Percentiles rank a stretch among this genome's conserved stretches.
These are phyloP conservation scores for Lucilia cuprina DNA, from an alignment of 1,140 invertebrate genomes.

Conservation along the genomic window DNA sequence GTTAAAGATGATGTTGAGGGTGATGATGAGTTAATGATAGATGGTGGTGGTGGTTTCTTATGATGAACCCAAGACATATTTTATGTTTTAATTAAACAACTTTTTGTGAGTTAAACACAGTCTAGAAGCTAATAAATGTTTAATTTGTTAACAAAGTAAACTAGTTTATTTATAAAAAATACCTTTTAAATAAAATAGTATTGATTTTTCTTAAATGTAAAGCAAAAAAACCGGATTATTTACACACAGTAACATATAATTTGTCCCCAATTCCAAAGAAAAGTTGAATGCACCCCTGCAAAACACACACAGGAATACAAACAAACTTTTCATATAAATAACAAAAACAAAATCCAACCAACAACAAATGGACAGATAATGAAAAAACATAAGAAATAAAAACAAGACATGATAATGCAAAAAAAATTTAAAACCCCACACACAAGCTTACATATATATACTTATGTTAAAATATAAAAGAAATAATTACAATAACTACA, in stretches of 20 bases:
- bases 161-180: too few relatives aligned
- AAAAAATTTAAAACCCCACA: background rate
- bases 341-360: background rate
- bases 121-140: too few relatives aligned
- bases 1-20: background rate
- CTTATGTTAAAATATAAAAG: background rate
- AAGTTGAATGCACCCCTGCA: constrained; percentile 29
- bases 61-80: constrained; percentile 40
- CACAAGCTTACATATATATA: background rate
- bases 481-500: background rate
- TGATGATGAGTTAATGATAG: constrained; percentile 36
- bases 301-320: background rate
- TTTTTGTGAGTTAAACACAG: background rate
- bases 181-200: background rate
- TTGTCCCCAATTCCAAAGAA: constrained; percentile 14
- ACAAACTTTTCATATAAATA: background rate
- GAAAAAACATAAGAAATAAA: background rate
- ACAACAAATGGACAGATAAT: background rate
- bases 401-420: constrained; percentile 5
- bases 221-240: background rate
- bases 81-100: background rate
- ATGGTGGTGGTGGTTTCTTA: constrained; percentile 27
- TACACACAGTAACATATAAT: background rate
- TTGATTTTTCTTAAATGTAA: background rate
- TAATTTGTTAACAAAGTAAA: background rate